Evolutionary conservation across 1,140 invertebrate genomes (phyloP).

Genomic region (Bilobella aurantiaca): DNA sequence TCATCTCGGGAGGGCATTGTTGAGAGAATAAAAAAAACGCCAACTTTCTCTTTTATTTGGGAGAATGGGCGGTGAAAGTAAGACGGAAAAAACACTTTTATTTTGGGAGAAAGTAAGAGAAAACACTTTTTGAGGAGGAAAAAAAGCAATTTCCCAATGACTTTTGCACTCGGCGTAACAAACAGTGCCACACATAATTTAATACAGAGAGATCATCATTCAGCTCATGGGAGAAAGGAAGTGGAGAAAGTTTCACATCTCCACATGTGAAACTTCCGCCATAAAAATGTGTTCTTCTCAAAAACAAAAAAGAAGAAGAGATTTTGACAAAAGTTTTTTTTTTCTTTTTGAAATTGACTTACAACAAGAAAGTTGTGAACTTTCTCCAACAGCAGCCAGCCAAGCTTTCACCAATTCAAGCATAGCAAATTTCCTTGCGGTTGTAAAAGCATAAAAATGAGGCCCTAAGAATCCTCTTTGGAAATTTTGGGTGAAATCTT

Average conservation of each 20-base stretch:
- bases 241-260: too few relatives aligned
- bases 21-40: background rate
- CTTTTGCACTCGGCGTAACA: background rate
- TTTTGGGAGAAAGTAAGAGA: too few relatives aligned
- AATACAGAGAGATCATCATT: slow-evolving; percentile 1
- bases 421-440: too few relatives aligned
- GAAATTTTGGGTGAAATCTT: background rate
- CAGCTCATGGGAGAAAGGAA: background rate
- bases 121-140: too few relatives aligned
- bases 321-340: background rate
- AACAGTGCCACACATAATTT: background rate
- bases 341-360: slow-evolving; percentile 4
- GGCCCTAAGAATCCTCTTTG: background rate
- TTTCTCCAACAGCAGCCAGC: too few relatives aligned
- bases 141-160: slow-evolving; percentile 1
- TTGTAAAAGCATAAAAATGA: background rate
- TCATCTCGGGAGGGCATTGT: background rate
- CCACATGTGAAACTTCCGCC: background rate
- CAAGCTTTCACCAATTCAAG: background rate
- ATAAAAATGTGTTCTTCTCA: background rate
- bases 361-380: background rate
- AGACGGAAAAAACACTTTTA: background rate
- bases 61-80: background rate
- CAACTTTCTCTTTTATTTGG: background rate
- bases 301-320: background rate